Evolutionary conservation across 2,888 invertebrate species (phyloP).

Genomic region (Deilephila elpenor): DNA sequence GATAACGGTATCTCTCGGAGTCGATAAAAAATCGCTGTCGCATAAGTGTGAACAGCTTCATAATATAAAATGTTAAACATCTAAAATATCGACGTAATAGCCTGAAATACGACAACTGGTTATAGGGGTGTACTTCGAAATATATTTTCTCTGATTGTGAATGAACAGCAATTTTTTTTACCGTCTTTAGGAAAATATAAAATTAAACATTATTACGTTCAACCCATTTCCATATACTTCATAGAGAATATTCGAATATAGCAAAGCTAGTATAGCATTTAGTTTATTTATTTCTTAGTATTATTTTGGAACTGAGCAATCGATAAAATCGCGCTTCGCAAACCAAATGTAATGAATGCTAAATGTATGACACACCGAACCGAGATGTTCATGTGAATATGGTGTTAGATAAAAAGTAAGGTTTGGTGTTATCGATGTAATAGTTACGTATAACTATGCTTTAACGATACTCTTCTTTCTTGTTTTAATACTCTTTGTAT

Average conservation of each 20-base stretch:
- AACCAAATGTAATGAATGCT: neutral
- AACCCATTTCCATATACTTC: neutral
- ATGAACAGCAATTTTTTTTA: too few relatives aligned
- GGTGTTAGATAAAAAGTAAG: neutral
- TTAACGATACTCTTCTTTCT: neutral
- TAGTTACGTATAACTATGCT: conserved; percentile 4
- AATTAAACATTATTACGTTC: neutral
- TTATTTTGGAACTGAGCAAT: neutral
- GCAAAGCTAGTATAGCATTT: neutral
- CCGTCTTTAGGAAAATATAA: too few relatives aligned
- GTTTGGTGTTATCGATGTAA: neutral
- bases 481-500: neutral
- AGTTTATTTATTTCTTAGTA: conserved; percentile 5
- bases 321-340: neutral
- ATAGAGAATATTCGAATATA: conserved; percentile 9
- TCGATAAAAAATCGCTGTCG: too few relatives aligned
- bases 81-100: too few relatives aligned
- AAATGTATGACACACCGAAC: neutral
- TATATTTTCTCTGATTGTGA: too few relatives aligned
- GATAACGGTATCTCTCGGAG: too few relatives aligned
- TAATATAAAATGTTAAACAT: too few relatives aligned
- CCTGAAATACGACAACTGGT: too few relatives aligned
- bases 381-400: neutral
- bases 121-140: too few relatives aligned
- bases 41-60: too few relatives aligned